Evolutionary conservation across 2,888 invertebrate genomes (phyloP).

Genomic region (Thymelicus lineola): DNA sequence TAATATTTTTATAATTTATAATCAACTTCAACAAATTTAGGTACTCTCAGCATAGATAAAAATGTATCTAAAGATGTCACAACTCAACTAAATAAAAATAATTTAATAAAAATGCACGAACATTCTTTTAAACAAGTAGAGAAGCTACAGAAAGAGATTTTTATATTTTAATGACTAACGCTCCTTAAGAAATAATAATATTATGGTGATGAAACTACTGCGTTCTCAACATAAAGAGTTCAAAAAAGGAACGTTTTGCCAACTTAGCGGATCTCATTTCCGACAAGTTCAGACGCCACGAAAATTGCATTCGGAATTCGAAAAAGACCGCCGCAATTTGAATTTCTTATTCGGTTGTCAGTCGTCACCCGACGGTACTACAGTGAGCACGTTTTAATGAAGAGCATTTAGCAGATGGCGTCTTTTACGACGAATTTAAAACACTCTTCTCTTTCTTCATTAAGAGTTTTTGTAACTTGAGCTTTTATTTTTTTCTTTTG

Average conservation of each 20-base stretch:
- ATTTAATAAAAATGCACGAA: no score
- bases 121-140: not conserved
- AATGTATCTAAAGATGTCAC: no score
- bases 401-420: conserved; percentile 73
- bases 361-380: conserved; percentile 55
- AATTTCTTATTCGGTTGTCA: conserved; percentile 67
- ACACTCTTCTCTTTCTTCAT: conserved; percentile 62
- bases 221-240: conserved; percentile 22
- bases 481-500: conserved; percentile 44
- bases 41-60: no score
- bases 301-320: conserved; percentile 60
- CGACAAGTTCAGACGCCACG: conserved; percentile 48
- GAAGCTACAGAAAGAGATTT: not conserved
- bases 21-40: no score
- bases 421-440: conserved; percentile 63
- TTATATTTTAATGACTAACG: conserved; percentile 8
- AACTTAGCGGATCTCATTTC: conserved; percentile 37
- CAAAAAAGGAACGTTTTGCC: conserved; percentile 30
- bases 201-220: conserved; percentile 12
- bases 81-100: no score
- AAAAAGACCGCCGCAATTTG: conserved; percentile 66
- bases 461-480: conserved; percentile 56
- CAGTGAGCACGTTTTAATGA: conserved; percentile 72
- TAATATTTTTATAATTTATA: no score
- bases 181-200: conserved; percentile 5